Evolutionary conservation across 2,888 invertebrate species (phyloP).

Genomic region (Platycnemis pennipes): DNA sequence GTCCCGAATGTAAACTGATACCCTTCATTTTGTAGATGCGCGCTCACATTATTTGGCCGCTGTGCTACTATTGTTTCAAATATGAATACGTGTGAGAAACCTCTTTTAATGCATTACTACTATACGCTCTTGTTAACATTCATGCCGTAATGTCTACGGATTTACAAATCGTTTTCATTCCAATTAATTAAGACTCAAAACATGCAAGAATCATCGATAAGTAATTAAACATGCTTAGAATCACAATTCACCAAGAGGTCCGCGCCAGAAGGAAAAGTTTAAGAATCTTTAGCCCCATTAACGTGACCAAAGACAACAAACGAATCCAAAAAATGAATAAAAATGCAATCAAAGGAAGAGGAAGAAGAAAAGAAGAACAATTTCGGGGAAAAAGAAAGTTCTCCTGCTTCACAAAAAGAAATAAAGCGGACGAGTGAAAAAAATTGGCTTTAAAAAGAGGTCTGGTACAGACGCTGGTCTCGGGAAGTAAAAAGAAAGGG

Average conservation of each 20-base stretch:
- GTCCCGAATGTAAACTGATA: too few relatives aligned
- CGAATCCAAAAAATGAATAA: background rate
- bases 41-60: too few relatives aligned
- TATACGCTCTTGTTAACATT: too few relatives aligned
- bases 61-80: too few relatives aligned
- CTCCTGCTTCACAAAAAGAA: background rate
- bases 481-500: background rate
- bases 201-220: too few relatives aligned
- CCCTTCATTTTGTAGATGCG: too few relatives aligned
- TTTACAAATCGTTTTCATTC: too few relatives aligned
- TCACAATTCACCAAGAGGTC: background rate
- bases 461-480: background rate
- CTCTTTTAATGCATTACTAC: too few relatives aligned
- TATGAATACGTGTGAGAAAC: too few relatives aligned
- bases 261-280: background rate
- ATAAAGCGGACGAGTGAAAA: background rate
- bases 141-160: too few relatives aligned
- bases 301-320: background rate
- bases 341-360: background rate
- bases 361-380: background rate
- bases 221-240: background rate
- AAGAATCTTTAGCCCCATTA: background rate
- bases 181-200: too few relatives aligned
- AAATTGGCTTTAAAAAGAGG: background rate
- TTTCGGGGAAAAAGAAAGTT: background rate